Evolutionary conservation across 2,113 vertebrate genomes (phyloP), one percentile per base, ranked within the genome.

Genomic region (Hassar affinis): DNA sequence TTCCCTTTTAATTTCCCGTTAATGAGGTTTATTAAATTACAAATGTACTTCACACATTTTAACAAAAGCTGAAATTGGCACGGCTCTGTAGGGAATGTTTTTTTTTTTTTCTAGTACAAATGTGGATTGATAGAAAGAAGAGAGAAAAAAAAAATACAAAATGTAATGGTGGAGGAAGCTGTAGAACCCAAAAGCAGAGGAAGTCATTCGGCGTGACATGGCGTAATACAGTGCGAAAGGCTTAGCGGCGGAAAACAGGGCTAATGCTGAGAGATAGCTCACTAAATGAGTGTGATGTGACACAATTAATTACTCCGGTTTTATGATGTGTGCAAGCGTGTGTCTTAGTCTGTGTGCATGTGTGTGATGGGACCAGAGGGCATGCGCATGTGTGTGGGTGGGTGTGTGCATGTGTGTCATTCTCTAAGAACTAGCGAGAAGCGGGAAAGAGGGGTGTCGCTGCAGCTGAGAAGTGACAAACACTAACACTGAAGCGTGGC

Each of bases 21-120:
- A 93, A 94, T 93, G 91, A 92, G 89, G 85, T 91, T 93, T 92
- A 94, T 93, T 92, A 91, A 92, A 94, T 95, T 92, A 93, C 88
- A 92, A 90, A 89, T 92, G 83, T 87, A 90, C 91, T 91, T 88
- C 86, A 90, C 91, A 92, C 88, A 85, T 91, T 90, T 85, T 90
- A 91, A 90, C 92, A 83, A 92, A 91, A 90, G 91, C 90, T 90
- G 88, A 91, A 92, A 93, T 92, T 92, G 92, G 90, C 87, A 86
- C 84, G 68, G 81, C 86, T 92, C 90, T 86, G 86, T 54, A 1
- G 93, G 89, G 92, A 93, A 92, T 91, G 91, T 90, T 90, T 93
- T 94, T 91, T 90, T 90, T 93, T 94, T 91, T 89, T 93, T 94
- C 84, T 90, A 93, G 90, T 92, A 78, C 87, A 79, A 85, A 85